phyloP scores from a whole-genome alignment of 2,888 invertebrate species.

The Agrotis clavis region DNA sequence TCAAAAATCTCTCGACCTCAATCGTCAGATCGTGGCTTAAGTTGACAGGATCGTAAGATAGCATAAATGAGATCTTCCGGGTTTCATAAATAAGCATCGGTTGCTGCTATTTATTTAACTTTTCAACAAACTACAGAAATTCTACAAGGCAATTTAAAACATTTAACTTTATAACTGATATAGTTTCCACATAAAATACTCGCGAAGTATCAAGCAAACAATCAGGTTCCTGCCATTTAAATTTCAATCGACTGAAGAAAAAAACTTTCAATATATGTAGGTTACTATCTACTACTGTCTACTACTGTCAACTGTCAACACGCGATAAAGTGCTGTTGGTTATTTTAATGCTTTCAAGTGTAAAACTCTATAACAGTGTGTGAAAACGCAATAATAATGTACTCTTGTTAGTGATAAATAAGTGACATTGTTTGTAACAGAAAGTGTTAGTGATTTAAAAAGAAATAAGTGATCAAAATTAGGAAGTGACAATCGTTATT shows the following conservation, averaged over 20 bases:
- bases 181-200: constrained; percentile 32
- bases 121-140: constrained; percentile 2
- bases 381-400: too few relatives aligned
- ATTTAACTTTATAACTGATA: constrained; percentile 9
- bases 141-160: constrained; percentile 17
- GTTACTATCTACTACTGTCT: too few relatives aligned
- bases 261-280: constrained; percentile 75
- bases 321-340: too few relatives aligned
- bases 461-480: too few relatives aligned
- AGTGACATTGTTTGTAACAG: too few relatives aligned
- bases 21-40: background rate
- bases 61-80: background rate
- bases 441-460: too few relatives aligned
- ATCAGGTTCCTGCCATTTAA: constrained; percentile 65
- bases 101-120: constrained; percentile 7
- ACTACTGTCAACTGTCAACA: too few relatives aligned
- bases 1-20: background rate
- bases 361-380: too few relatives aligned
- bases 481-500: too few relatives aligned
- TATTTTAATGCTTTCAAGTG: too few relatives aligned
- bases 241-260: constrained; percentile 79
- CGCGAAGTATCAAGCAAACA: constrained; percentile 28
- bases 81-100: too few relatives aligned
- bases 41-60: background rate
- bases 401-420: too few relatives aligned